These are phyloP conservation scores for Liolophura sinensis DNA, from an alignment of 1,140 invertebrate genomes.

Conservation along the genomic window DNA sequence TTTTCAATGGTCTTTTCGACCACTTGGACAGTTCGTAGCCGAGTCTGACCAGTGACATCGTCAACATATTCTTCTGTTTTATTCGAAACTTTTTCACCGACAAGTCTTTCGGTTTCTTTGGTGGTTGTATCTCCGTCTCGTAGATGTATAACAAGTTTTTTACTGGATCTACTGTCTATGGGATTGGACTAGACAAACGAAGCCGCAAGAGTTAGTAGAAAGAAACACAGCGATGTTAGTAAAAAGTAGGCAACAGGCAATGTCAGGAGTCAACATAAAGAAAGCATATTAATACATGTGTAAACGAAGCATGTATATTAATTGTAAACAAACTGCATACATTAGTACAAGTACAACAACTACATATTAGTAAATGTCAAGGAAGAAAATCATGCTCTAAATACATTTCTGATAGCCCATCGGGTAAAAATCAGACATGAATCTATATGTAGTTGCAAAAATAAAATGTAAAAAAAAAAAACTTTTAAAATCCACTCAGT, in stretches of 20 bases:
- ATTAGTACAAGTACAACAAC: too few relatives aligned
- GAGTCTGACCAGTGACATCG: slow-evolving; percentile 79
- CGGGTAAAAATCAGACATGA: too few relatives aligned
- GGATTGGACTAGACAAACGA: neutral
- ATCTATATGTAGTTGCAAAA: too few relatives aligned
- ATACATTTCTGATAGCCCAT: too few relatives aligned
- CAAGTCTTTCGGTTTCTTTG: slow-evolving; percentile 83
- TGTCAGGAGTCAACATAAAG: neutral
- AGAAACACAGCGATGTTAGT: slow-evolving; percentile 1
- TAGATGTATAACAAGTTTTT: slow-evolving; percentile 73
- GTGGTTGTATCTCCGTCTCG: slow-evolving; percentile 76
- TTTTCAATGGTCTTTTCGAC: slow-evolving; percentile 93
- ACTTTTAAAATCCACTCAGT: too few relatives aligned
- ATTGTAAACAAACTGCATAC: too few relatives aligned
- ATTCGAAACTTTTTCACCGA: slow-evolving; percentile 83
- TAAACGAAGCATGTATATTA: too few relatives aligned
- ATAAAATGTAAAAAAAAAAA: too few relatives aligned
- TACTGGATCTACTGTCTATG: slow-evolving; percentile 4
- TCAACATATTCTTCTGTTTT: slow-evolving; percentile 87
- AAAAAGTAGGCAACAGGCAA: neutral
- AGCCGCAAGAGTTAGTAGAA: slow-evolving; percentile 4
- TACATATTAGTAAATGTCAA: too few relatives aligned
- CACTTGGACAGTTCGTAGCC: slow-evolving; percentile 87
- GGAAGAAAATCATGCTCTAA: too few relatives aligned
- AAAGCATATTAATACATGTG: neutral